Conservation (phyloP, 2,797 vertebrate genomes). For the Mus caroli region DNA sequence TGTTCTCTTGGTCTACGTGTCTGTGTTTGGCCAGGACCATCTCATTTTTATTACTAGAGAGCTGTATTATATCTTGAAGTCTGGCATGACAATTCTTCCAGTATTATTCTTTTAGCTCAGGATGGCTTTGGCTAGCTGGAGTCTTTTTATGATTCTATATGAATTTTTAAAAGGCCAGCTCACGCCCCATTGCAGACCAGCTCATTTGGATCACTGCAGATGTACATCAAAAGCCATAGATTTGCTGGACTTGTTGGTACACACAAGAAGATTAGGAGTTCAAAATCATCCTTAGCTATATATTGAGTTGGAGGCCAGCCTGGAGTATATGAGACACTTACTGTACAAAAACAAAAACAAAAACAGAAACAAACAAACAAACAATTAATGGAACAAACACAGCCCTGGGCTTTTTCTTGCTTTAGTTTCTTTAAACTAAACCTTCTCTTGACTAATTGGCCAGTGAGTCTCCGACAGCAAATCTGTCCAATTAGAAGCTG, state of each 20-base stretch:
- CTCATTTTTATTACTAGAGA: neutral
- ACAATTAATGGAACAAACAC: neutral
- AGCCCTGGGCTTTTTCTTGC: slow-evolving; percentile 15
- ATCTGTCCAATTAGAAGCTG: slow-evolving; percentile 43
- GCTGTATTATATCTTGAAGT: neutral
- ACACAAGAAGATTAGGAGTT: neutral
- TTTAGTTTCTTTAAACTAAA: slow-evolving; percentile 71
- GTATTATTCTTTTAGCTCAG: neutral
- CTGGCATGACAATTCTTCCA: neutral
- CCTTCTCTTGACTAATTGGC: slow-evolving; percentile 61
- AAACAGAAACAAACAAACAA: neutral
- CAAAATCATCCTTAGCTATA: neutral
- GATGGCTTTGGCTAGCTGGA: neutral
- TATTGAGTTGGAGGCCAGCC: neutral
- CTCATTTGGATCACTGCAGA: neutral
- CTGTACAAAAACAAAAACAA: neutral
- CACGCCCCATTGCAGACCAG: neutral
- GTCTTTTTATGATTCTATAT: neutral
- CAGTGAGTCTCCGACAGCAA: slow-evolving; percentile 41
- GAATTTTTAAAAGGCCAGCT: neutral
- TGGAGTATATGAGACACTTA: neutral
- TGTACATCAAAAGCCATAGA: neutral
- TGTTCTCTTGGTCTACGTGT: neutral
- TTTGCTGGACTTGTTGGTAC: neutral
- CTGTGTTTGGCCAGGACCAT: neutral